Base-by-base conservation (phyloP, 2,888 invertebrate species). In the Smittia sp. region DNA sequence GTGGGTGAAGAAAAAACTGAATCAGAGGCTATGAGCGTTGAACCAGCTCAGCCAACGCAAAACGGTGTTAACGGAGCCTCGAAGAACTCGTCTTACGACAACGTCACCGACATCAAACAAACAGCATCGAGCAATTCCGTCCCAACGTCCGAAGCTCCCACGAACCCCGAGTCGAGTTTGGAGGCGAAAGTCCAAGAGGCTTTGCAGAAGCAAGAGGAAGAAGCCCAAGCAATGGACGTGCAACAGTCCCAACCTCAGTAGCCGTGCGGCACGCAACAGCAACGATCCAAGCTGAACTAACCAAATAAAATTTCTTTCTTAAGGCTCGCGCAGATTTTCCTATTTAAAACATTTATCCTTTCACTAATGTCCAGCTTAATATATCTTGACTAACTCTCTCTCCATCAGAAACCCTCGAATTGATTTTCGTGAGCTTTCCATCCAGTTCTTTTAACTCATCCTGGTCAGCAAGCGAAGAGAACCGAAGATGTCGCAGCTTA, bases 51-150 rank as follows among this genome's bases (percentile, higher is more conserved):
- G 32, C 67, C 41, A 41, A 54, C 20, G 20, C 69, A 25, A 20
- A 39, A 46, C 22, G 67, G 41, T n/a, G n/a, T 69, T n/a, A 54
- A 54, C 52, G 69, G 69, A n/a, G 25, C 69, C 9, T 72, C 72
- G 1, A 72, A 72, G 41, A 72, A 72, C 24, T 72, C 72, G 18
- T 72, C 72, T 54, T 72, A 72, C 22, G 72, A 72, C 15, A 72
- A 72, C 54, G 72, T 72, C 1, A 67, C 18, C 20, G 22, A 69
- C n/a, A 22, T 69, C 18, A 46, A 69, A n/a, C 54, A 67, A 67
- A 63, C 63, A 7, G 1, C 27, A 27, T 67, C 67, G 39, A 67
- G 39, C 15, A 67, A 38, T 67, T 67, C 67, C 39, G 67, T 67
- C 9, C 9, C 24, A 25, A 67, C 22, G 41, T 9, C 6, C 18